Evolutionary conservation across 2,797 vertebrate species (phyloP).

Genomic region (Leptoclinus maculatus): DNA sequence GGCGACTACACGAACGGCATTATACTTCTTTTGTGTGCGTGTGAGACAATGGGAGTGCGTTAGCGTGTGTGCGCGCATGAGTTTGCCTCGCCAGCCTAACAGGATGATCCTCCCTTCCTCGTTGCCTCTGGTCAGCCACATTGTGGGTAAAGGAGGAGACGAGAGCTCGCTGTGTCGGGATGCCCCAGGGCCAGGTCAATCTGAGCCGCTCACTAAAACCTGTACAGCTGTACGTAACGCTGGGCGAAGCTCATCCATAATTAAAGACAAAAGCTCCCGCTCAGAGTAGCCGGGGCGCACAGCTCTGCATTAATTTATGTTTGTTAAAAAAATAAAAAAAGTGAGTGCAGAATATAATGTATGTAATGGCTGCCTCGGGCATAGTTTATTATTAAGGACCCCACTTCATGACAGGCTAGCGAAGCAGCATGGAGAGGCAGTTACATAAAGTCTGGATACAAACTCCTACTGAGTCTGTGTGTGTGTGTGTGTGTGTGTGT

Average conservation of each 20-base stretch:
- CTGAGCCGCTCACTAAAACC: constrained; percentile 66
- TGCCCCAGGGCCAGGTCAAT: constrained; percentile 80
- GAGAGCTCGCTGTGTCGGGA: constrained; percentile 64
- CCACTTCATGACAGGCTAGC: constrained; percentile 71
- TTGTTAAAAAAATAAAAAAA: constrained; percentile 75
- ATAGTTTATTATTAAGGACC: constrained; percentile 82
- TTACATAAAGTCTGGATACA: constrained; percentile 73
- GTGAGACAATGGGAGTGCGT: constrained; percentile 27
- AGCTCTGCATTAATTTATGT: constrained; percentile 82
- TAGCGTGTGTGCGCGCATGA: neutral
- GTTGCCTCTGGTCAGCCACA: constrained; percentile 60
- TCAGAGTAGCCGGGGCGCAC: constrained; percentile 61
- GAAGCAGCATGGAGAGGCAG: constrained; percentile 65
- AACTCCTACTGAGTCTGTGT: constrained; percentile 57
- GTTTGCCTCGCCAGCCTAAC: constrained; percentile 36
- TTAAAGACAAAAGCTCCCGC: constrained; percentile 77
- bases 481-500: constrained; percentile 31
- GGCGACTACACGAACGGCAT: constrained; percentile 37
- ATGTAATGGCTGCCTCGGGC: constrained; percentile 80
- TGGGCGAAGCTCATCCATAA: constrained; percentile 77
- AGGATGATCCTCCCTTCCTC: constrained; percentile 40
- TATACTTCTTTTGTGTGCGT: constrained; percentile 30
- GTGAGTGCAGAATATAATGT: constrained; percentile 74
- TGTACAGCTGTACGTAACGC: constrained; percentile 60
- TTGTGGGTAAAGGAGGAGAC: constrained; percentile 46